Base-by-base conservation (phyloP, 2,888 invertebrate species). In the Smittia aterrima region DNA sequence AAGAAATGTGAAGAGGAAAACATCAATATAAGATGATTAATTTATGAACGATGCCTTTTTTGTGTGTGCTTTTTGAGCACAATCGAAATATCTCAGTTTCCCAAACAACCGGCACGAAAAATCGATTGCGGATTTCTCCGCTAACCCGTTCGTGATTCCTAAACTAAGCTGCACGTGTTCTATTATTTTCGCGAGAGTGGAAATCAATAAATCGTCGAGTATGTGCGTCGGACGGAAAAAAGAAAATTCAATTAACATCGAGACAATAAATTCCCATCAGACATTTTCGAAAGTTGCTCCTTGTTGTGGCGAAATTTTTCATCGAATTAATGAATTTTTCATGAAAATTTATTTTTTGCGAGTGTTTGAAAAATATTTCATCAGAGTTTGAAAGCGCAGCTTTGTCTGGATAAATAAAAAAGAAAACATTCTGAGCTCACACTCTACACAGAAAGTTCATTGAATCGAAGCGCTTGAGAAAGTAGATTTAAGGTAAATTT, bases 11-110 rank as follows among this genome's bases (percentile, higher is more conserved):
- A 27, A 53, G 7, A n/a, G 25, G 16, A 67, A 38, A 40, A 40
- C 22, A 70, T 22, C 47, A 70, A 27, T 54, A 71, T 53, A 58
- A 62, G 25, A 72, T 72, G 62, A 72, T 72, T 62, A 72, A 72
- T 72, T 58, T 58, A 72, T 71, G 38, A 72, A 40, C 6, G 71
- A 47, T 47, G 47, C 47, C 9, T 58, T 58, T 47, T 38, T 40
- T 38, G 22, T 41, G 67, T 25, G 53, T 2, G 3, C n/a, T 58
- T 47, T 47, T 38, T 11, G 47, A 6, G 9, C 32, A 32, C 32
- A 32, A 32, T 32, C 32, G 32, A 32, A 47, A 47, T 47, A 2
- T 47, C 47, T 47, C 47, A 2, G 16, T 47, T 16, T 47, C n/a
- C 47, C 47, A 47, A 47, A 47, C 13, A 47, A 16, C 47, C n/a